Evolutionary conservation across 1,140 invertebrate species (phyloP).

Genomic region (Idris sp.): DNA sequence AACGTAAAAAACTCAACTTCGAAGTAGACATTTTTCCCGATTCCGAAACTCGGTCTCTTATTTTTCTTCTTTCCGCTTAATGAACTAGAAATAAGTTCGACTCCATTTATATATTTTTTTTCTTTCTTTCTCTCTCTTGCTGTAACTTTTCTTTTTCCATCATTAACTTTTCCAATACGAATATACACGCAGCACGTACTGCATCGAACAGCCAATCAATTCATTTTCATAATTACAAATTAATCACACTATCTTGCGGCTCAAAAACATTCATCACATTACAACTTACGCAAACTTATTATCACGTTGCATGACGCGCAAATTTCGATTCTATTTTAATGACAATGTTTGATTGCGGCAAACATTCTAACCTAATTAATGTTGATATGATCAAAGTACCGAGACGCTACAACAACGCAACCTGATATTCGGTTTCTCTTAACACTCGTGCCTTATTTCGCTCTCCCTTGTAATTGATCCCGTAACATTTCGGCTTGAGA

Average conservation of each 20-base stretch:
- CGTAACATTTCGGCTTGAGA: not conserved
- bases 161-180: conserved; percentile 10
- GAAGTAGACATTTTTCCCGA: conserved; percentile 8
- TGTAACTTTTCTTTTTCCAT: conserved; percentile 1
- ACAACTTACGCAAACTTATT: conserved; percentile 39
- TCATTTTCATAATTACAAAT: conserved; percentile 23
- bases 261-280: conserved; percentile 6
- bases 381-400: conserved; percentile 51
- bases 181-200: not conserved
- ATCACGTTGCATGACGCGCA: conserved; percentile 29
- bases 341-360: conserved; percentile 50
- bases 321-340: conserved; percentile 45
- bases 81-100: conserved; percentile 10
- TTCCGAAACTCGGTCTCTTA: conserved; percentile 7
- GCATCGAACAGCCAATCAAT: conserved; percentile 17
- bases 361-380: conserved; percentile 59
- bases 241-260: conserved; percentile 15
- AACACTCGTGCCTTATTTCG: conserved; percentile 10
- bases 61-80: conserved; percentile 7
- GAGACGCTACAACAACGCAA: conserved; percentile 9
- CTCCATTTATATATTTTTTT: conserved; percentile 1
- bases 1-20: conserved; percentile 2
- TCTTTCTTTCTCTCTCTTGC: too few species aligned
- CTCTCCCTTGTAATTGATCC: conserved; percentile 13
- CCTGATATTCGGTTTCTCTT: conserved; percentile 4